phyloP scores from a whole-genome alignment of 2,888 invertebrate species.

The Cryptosula pallasiana region DNA sequence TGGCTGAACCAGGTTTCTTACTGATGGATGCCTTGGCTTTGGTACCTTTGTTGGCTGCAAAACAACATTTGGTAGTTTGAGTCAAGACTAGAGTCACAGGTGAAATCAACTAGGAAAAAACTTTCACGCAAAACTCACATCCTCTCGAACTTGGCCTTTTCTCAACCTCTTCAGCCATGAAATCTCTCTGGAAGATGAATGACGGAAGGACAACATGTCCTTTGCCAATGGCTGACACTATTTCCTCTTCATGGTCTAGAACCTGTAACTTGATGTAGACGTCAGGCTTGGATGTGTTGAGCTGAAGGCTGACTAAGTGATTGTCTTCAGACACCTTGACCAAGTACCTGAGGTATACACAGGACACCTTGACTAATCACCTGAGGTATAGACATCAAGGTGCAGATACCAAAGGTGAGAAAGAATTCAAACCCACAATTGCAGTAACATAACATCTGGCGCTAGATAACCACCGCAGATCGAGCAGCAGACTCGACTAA shows the following conservation, averaged over 20 bases:
- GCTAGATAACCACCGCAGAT: not conserved
- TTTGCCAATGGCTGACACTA: slow-evolving; percentile 43
- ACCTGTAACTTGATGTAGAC: slow-evolving; percentile 48
- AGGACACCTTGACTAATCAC: not conserved
- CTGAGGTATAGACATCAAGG: not conserved
- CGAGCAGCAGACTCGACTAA: slow-evolving; percentile 27
- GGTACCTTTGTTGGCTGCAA: not conserved
- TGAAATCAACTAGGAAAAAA: no score
- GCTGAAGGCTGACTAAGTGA: slow-evolving; percentile 47
- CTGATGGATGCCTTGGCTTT: not conserved
- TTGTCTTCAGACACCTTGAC: slow-evolving; percentile 46
- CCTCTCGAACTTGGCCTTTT: slow-evolving; percentile 42
- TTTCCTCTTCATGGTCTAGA: slow-evolving; percentile 44
- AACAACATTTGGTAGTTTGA: no score
- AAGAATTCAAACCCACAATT: no score
- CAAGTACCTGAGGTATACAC: slow-evolving; percentile 38
- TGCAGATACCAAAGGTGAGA: no score
- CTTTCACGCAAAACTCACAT: slow-evolving; percentile 47
- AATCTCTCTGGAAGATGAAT: slow-evolving; percentile 47
- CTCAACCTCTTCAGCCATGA: slow-evolving; percentile 30
- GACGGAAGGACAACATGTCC: slow-evolving; percentile 49
- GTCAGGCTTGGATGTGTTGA: slow-evolving; percentile 49
- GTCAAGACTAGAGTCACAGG: no score
- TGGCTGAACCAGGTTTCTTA: slow-evolving; percentile 7
- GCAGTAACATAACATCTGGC: not conserved